Evolutionary conservation across 2,797 vertebrate species (phyloP), one percentile per base, ranked within the genome.

Genomic region (Leuciscus waleckii): DNA sequence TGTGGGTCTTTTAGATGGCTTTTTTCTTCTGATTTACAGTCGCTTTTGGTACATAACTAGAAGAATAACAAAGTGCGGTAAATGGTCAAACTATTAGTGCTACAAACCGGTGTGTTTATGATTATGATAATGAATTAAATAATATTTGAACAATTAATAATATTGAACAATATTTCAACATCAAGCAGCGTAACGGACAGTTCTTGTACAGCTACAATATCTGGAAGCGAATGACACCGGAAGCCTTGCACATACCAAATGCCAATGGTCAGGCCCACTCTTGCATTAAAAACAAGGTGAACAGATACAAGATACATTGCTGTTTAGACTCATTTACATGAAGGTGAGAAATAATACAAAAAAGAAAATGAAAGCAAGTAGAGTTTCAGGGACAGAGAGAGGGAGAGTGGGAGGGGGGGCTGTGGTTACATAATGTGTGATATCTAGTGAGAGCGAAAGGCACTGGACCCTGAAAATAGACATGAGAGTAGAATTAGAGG

Each of bases 401-500:
- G 84, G 87, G 87, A 87, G 73, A 89, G 61, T 69, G 85, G 74
- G 82, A 29, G 84, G 70, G 86, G 75, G 75, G 90, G 82, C 23
- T 67, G 51, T 85, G 89, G 92, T 95, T 95, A 94, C 89, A 92
- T 95, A 95, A 95, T 90, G 85, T 88, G 86, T 93, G 93, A 94
- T 94, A 93, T 94, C 93, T 90, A 92, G 92, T 88, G 90, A 37
- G 87, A 91, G 90, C 90, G 92, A 90, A 93, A 94, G 92, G 91
- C 92, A 92, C 90, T 92, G 92, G 92, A 81, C 87, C 83, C 88
- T 89, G 89, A 90, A 95, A 95, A 95, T 94, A 95, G 95, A 94
- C 92, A 91, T 91, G 92, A 85, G 87, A 87, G 86, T 81, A 93
- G 93, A 93, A 94, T 92, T 92, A 94, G 91, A 94, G 93, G 92